Base-by-base conservation (phyloP, 2,113 vertebrate genomes). In the Harpagus bidentatus region DNA sequence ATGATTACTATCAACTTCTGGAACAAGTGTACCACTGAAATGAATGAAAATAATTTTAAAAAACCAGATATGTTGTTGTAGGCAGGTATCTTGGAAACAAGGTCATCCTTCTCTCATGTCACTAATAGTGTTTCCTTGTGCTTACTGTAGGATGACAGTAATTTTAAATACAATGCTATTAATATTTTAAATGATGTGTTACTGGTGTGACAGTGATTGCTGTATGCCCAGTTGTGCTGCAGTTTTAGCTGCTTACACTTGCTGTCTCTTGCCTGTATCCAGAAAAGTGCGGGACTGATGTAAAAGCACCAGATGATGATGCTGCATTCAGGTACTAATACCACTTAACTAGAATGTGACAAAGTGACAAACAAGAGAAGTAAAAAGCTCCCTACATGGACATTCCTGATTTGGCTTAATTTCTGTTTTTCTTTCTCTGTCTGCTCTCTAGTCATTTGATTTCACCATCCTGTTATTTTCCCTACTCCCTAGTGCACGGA, bases 241-340 rank as follows among this genome's bases (percentile, higher is more conserved):
- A 19, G 67, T 16, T 73, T 31, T 45, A 48, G 36, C 32, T 80
- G 25, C 28, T 62, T 43, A 1, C 2, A 1, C 15, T 31, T 66
- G 28, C n/a, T 66, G 43, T 34, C 34, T 10, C 45, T 29, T 23
- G 4, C 19, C 25, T 45, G 48, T 4, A 32, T 20, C 72, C 36
- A 53, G 79, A 14, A 10, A 7, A 16, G 48, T 4, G 26, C 1
- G 3, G 38, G 32, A 38, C 52, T 62, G 61, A 11, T 42, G 47
- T 22, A 3, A 13, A 50, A 58, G 56, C 32, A 32, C 8, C 16
- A 16, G 15, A 1, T 5, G 38, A 1, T 17, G 53, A 1, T 74
- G 32, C 21, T 48, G 34, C 4, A 5, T 11, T 38, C 34, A 0
- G 26, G 53, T n/a, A 9, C 15, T 55, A 10, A 1, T 0, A 34